A percentile compares a stretch with the other conserved stretches of the same genome.
These are phyloP conservation scores for Plagodis pulveraria DNA, from an alignment of 2,888 invertebrate species.

Conservation along the genomic window DNA sequence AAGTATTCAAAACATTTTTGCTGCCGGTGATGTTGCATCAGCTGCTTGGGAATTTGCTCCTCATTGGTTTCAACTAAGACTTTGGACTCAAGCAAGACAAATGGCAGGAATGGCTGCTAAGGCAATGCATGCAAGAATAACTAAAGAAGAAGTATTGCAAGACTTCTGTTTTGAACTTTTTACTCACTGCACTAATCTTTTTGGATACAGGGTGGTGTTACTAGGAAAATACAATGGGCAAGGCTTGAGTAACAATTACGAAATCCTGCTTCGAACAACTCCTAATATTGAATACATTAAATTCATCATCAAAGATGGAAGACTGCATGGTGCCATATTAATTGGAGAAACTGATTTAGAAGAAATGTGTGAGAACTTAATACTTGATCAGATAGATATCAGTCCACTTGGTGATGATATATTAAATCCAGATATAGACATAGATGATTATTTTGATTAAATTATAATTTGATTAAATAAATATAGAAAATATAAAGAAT, in stretches of 20 bases:
- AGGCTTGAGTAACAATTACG: slow-evolving; percentile 91
- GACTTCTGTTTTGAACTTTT: slow-evolving; percentile 99
- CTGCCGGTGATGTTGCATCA: slow-evolving; percentile 97
- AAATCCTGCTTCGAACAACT: slow-evolving; percentile 93
- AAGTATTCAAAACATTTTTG: slow-evolving; percentile 91
- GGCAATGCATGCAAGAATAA: slow-evolving; percentile 90
- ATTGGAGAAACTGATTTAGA: slow-evolving; percentile 99
- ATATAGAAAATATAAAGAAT: not conserved
- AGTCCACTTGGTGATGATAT: slow-evolving; percentile 95
- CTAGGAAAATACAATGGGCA: slow-evolving; percentile 97
- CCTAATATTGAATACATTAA: slow-evolving; percentile 93
- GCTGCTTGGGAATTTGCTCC: slow-evolving; percentile 91
- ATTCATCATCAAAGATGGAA: slow-evolving; percentile 92
- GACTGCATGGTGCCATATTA: slow-evolving; percentile 96
- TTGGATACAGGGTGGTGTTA: slow-evolving; percentile 96
- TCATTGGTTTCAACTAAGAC: slow-evolving; percentile 97
- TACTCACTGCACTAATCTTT: slow-evolving; percentile 97
- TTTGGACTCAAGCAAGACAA: slow-evolving; percentile 99
- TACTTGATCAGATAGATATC: slow-evolving; percentile 96
- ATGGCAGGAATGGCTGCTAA: slow-evolving; percentile 98
- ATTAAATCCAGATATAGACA: slow-evolving; percentile 97
- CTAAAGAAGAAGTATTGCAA: slow-evolving; percentile 88
- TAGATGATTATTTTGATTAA: slow-evolving; percentile 99
- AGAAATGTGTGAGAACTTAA: slow-evolving; percentile 99
- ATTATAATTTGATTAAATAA: not conserved